Evolutionary conservation across 2,888 invertebrate genomes (phyloP).

Genomic region (Ennomos quercinarius): DNA sequence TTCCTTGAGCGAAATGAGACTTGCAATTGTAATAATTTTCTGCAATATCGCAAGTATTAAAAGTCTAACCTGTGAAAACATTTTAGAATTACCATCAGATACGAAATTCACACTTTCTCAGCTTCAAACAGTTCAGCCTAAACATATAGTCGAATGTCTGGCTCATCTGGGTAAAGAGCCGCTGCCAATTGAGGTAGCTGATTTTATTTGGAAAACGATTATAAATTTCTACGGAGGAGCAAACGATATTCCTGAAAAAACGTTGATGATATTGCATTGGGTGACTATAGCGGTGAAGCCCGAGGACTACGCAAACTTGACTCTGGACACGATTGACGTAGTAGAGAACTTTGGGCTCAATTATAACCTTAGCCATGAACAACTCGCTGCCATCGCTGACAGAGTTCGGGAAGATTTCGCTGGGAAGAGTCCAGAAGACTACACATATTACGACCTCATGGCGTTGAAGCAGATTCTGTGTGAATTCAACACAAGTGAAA

Average conservation of each 20-base stretch:
- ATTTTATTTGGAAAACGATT: slow-evolving; percentile 69
- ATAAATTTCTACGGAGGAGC: slow-evolving; percentile 61
- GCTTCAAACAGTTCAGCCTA: slow-evolving; percentile 56
- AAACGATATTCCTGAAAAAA: slow-evolving; percentile 70
- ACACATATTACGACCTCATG: slow-evolving; percentile 83
- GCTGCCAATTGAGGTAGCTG: slow-evolving; percentile 56
- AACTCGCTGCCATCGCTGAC: slow-evolving; percentile 77
- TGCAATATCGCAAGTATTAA: slow-evolving; percentile 7
- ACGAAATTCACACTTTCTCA: slow-evolving; percentile 50
- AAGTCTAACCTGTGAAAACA: slow-evolving; percentile 59
- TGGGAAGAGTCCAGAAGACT: slow-evolving; percentile 82
- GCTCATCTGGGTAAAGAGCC: slow-evolving; percentile 65
- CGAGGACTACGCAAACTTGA: slow-evolving; percentile 80
- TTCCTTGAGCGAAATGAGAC: slow-evolving; percentile 19
- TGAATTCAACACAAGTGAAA: slow-evolving; percentile 81
- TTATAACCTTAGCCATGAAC: slow-evolving; percentile 68
- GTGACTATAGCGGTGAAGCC: slow-evolving; percentile 74
- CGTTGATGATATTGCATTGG: slow-evolving; percentile 74
- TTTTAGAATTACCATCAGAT: slow-evolving; percentile 54
- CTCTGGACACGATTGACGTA: slow-evolving; percentile 80
- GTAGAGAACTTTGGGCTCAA: slow-evolving; percentile 83
- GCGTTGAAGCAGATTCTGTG: slow-evolving; percentile 84
- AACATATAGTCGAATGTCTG: slow-evolving; percentile 67
- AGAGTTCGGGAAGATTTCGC: slow-evolving; percentile 82
- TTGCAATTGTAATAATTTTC: slow-evolving; percentile 24